Evolutionary conservation across 35 echinoderm and acorn worm species (phyloP), one percentile per base, ranked within the genome.

Genomic region (Heliocidaris erythrogramma): DNA sequence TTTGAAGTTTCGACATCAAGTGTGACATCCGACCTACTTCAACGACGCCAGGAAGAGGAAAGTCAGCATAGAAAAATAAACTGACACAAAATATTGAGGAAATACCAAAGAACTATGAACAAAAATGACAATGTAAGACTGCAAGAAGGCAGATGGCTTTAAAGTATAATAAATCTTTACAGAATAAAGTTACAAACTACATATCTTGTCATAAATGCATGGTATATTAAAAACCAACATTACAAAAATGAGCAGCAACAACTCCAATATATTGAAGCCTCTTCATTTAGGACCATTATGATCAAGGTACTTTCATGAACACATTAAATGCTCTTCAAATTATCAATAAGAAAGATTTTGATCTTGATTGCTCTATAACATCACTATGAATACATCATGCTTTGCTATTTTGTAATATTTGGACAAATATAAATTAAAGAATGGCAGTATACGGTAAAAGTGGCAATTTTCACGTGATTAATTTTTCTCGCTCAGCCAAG

Each of bases 1-100:
- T 78, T n/a, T 78, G 65, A 78, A 27, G 65, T 78, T 78, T 78
- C 65, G 3, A 78, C 65, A 27, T 7, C 65, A 78, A 78, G 65
- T 27, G 18, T 24, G 65, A 78, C 17, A 78, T 78, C 65, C 18
- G 65, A 78, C 65, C 65, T 78, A 78, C 65, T 78, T 78, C 65
- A 78, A 78, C 65, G 65, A 78, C 65, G 65, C 65, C 65, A 78
- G 65, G 65, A 78, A 78, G 17, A 78, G 65, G 65, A 78, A 78
- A 78, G 65, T n/a, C 65, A 2, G 21, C 7, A 21, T 7, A 78
- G 27, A n/a, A 78, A 78, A 78, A 78, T 24, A 78, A 78, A 78
- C 65, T n/a, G 65, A 78, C 65, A 78, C 8, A 8, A 78, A 78
- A 78, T 78, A 78, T 78, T 78, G 65, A 78, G 65, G 65, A 78